Evolutionary conservation across 2,888 invertebrate genomes (phyloP), one percentile per base, ranked within the genome.

Genomic region (Proisotoma minuta): DNA sequence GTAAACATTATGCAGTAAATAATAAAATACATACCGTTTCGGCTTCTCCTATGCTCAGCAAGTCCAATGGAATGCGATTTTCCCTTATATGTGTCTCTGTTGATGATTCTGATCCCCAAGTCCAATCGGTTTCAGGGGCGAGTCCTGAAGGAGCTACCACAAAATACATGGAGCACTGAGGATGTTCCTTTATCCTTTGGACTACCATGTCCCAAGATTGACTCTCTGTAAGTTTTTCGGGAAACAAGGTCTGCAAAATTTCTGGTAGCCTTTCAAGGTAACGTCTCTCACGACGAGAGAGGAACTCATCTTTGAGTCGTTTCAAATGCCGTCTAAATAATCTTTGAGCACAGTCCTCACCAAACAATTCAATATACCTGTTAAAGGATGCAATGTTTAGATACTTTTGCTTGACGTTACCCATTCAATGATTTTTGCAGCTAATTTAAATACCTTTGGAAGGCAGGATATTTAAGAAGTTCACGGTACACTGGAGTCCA

Each of bases 151-250:
- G 86, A 75, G 87, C 86, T 76, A 90, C 89, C 75, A 91, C 89
- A 82, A 96, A 98, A 82, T 91, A 92, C 75, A 89, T 87, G 60
- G 88, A 87, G 81, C 94, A 97, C 78, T 95, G 91, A n/a, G 91
- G 88, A 79, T 97, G 96, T 59, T 87, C 84, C 71, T 89, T 87
- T 72, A 98, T 83, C 78, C 89, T 89, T 65, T 88, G 87, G 70
- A 91, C 86, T 82, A 84, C 82, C 81, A 76, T 84, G 83, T 73
- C 84, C 84, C 64, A 88, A 79, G 61, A 84, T 82, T 73, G 83
- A 83, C 66, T 88, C 83, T 76, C 73, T 34, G 70, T 69, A 53
- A 73, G 43, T 10, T 66, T 61, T 47, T 89, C 89, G 3, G 91
- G 89, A 76, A 91, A 83, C 75, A 91, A 83, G 77, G 87, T 86